These are phyloP conservation scores for Rhombomys opimus DNA, from an alignment of 2,113 vertebrate genomes.

Conservation along the genomic window DNA sequence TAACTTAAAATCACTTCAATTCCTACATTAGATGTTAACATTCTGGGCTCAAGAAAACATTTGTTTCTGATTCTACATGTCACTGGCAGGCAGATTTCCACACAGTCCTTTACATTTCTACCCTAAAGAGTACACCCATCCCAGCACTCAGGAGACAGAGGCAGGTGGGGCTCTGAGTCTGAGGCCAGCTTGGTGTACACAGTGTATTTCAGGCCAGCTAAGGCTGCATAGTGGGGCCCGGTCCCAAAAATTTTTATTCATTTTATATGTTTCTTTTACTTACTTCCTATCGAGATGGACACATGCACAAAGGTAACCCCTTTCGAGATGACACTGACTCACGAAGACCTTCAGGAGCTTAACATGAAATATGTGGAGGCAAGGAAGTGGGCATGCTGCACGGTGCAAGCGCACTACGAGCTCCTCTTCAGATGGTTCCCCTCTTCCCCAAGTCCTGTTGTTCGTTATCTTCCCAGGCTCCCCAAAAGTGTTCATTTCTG, in stretches of 20 bases:
- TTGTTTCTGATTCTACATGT: background rate
- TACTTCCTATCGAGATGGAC: background rate
- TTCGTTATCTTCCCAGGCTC: background rate
- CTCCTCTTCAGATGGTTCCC: too few relatives aligned
- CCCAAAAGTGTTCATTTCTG: background rate
- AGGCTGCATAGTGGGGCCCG: background rate
- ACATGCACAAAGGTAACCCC: background rate
- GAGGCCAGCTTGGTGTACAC: background rate
- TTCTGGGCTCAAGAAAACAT: background rate
- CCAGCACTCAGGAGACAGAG: background rate
- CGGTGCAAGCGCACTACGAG: background rate
- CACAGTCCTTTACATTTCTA: background rate
- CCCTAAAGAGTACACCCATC: background rate
- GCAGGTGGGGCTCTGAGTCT: background rate
- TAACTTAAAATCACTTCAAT: background rate
- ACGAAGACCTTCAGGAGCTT: background rate
- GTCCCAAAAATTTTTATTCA: background rate
- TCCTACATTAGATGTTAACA: fast-evolving
- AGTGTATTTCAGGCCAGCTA: background rate
- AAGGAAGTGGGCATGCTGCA: background rate
- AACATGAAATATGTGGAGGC: too few relatives aligned
- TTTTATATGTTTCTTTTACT: background rate
- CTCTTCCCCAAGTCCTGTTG: background rate
- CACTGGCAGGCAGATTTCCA: background rate
- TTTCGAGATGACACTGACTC: background rate